Base-by-base conservation (phyloP, 2,888 invertebrate genomes). In the Cryptops parisi region DNA sequence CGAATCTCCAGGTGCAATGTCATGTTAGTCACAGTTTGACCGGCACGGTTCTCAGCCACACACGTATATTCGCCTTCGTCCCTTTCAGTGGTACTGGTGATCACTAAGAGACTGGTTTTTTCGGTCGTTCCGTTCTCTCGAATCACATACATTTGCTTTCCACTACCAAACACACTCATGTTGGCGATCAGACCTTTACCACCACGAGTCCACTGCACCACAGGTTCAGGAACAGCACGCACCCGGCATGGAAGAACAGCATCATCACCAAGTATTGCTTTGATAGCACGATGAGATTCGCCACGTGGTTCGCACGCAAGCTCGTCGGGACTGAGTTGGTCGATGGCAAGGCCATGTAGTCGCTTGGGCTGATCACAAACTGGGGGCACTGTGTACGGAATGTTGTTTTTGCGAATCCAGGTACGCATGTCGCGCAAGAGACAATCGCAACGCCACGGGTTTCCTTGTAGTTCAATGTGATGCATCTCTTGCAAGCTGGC, bases 31-130 rank as follows among this genome's bases (percentile, higher is more conserved):
- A 87, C 87, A 27, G 84, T 82, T 63, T 79, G 83, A 22, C 89
- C 90, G 3, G 86, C 90, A 57, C 82, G 80, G 69, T 90, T 90
- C 69, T 88, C 87, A 9, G 89, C 89, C 1, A 87, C 82, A 68
- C 90, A 90, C 67, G 84, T 84, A 70, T 89, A 87, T 63, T 85
- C 87, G 54, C 80, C 81, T 27, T 82, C 78, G 65, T 85, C 85
- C 68, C 81, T 81, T 67, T 85, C 84, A 70, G 85, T 84, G 21
- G 84, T 82, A 66, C 87, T 86, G 27, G 84, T 84, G 44, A 89
- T 70, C 52, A 84, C 76, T 55, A 90, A 73, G 5, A 77, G 77
- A 55, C 86, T 87, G 43, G 58, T 45, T 46, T 52, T 52, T 9
- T 52, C 52, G 9, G 46, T 46, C 9, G 44, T 52, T 15, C 52